Percentiles rank a stretch among this genome's conserved stretches.
phyloP scores from a whole-genome alignment of 2,113 vertebrate genomes.

The Struthio camelus region DNA sequence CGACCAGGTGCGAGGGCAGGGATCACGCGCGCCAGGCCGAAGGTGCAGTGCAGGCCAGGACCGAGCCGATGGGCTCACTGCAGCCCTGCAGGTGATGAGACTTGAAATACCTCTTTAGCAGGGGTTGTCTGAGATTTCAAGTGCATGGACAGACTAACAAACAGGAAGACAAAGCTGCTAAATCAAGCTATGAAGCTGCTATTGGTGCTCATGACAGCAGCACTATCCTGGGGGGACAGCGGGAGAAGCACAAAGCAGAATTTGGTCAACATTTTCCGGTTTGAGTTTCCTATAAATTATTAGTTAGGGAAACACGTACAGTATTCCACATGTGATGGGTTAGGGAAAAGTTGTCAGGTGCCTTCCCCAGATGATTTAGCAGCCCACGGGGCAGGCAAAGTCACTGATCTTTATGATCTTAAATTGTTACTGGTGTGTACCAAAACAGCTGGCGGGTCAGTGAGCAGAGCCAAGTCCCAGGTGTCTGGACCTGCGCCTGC shows the following conservation, averaged over 20 bases:
- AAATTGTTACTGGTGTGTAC: background rate
- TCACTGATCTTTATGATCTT: background rate
- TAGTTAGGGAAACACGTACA: background rate
- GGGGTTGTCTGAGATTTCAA: background rate
- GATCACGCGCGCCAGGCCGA: too few relatives aligned
- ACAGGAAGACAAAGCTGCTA: background rate
- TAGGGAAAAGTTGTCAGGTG: background rate
- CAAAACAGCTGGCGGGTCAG: background rate
- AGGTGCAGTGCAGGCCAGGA: background rate
- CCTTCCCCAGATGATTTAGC: background rate
- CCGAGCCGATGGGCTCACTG: background rate
- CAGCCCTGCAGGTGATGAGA: background rate
- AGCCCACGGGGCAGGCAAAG: accelerated
- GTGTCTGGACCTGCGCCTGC: background rate
- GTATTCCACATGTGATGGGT: background rate
- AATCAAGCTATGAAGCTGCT: accelerated
- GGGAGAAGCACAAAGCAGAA: background rate
- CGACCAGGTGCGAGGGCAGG: too few relatives aligned
- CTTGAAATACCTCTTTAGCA: accelerated
- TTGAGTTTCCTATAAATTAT: background rate
- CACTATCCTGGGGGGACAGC: accelerated
- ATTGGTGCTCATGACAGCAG: background rate
- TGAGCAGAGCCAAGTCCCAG: too few relatives aligned
- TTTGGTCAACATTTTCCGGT: background rate
- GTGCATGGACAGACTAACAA: background rate